Evolutionary conservation across 1,140 invertebrate species (phyloP), one percentile per base, ranked within the genome.

Genomic region (Uloborus diversus): DNA sequence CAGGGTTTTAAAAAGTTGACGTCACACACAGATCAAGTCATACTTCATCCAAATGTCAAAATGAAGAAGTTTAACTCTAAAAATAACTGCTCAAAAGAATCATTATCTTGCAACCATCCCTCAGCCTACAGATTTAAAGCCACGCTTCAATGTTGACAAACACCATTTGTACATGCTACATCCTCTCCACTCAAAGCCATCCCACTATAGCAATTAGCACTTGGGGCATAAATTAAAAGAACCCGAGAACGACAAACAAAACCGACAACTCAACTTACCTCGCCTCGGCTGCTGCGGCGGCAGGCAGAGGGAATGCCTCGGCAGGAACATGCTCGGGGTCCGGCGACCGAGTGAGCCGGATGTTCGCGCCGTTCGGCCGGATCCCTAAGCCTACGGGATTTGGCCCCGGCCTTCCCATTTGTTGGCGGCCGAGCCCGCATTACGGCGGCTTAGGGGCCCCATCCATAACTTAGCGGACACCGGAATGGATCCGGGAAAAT

Each of bases 311-410:
- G 51, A n/a, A 37, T 64, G 71, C 30, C 57, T 57, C 71, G 71
- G 71, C 71, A 75, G 71, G 71, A 75, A 75, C 71, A 75, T 75
- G 71, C 35, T 75, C 71, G 25, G 57, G 42, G 59, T 32, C 56
- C 71, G 71, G 71, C 71, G 42, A 33, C 17, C 57, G 56, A 75
- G 59, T 75, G 71, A 75, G 59, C 47, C 30, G 57, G 71, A 27
- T 47, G n/a, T 33, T 53, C 57, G 32, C 37, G 14, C 20, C 11
- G 42, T 14, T 14, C 17, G 27, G 57, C 59, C 69, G 37, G 32
- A 14, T 30, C 71, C 71, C 51, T 75, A 75, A 75, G 71, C 71
- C 57, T 75, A 75, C 57, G 71, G 71, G 71, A 75, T 75, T 75
- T 75, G 71, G 57, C 51, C 33, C 57, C 57, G 57, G 59, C 42